Evolutionary conservation across 2,113 vertebrate species (phyloP).

Genomic region (Rhabdomys dilectus): DNA sequence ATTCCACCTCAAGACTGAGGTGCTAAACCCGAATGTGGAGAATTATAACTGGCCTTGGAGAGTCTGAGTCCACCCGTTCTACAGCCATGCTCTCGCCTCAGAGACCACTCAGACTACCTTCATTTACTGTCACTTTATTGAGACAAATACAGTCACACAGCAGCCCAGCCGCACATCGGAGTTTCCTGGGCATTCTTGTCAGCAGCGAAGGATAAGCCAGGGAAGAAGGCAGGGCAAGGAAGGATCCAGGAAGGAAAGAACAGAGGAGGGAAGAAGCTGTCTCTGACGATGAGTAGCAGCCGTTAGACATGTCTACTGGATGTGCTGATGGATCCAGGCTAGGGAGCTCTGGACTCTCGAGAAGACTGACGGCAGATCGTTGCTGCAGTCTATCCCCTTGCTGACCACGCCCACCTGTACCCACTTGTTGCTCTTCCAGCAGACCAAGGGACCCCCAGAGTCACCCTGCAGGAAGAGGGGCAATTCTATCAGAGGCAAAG

Average conservation of each 20-base stretch:
- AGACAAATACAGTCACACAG: not conserved
- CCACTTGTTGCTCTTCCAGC: not conserved
- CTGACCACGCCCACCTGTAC: not conserved
- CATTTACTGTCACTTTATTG: not conserved
- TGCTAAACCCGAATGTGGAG: not conserved
- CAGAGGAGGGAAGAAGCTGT: not conserved
- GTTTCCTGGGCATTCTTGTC: not conserved
- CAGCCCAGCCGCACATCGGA: not conserved
- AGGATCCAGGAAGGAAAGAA: not conserved
- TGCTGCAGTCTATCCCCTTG: not conserved
- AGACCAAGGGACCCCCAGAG: not conserved
- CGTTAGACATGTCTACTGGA: too few relatives aligned
- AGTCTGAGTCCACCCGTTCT: not conserved
- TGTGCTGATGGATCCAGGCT: not conserved
- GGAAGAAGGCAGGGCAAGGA: not conserved
- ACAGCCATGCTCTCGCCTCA: not conserved
- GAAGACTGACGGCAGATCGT: not conserved
- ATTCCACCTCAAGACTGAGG: not conserved
- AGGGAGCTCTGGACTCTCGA: not conserved
- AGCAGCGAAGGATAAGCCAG: not conserved
- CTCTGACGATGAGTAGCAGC: not conserved
- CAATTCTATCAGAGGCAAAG: not conserved
- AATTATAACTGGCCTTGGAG: not conserved
- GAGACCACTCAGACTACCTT: not conserved
- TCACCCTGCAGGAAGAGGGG: not conserved